Conservation (phyloP, 2,888 invertebrate species). For the Lepidonotus clava region DNA sequence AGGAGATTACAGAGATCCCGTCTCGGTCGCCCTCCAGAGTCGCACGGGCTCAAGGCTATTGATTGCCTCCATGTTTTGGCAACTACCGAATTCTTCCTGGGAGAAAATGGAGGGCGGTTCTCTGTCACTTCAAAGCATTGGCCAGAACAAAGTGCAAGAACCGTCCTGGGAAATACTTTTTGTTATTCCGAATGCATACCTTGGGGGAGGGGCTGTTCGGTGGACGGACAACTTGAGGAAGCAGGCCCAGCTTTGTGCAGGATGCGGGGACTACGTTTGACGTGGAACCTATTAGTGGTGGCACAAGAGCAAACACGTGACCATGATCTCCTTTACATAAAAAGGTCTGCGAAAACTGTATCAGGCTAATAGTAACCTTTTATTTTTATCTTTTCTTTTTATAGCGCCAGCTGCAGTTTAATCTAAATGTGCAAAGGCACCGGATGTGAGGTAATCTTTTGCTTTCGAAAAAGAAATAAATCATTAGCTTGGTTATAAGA, state of each 20-base stretch:
- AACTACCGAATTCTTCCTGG: background rate
- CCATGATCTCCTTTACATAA: background rate
- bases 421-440: no score
- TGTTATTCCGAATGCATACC: background rate
- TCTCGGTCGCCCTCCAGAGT: background rate
- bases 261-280: background rate
- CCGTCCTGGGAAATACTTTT: background rate
- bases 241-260: background rate
- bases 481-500: no score
- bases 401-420: no score
- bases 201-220: background rate
- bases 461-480: no score
- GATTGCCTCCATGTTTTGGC: slow-evolving; percentile 22
- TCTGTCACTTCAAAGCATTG: slow-evolving; percentile 33
- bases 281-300: background rate
- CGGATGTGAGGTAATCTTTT: no score
- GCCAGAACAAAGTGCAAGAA: slow-evolving; percentile 4
- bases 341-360: no score
- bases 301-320: background rate
- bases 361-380: no score
- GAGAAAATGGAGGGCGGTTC: slow-evolving; percentile 3
- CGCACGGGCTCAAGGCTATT: background rate
- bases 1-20: background rate
- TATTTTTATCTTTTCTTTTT: no score
- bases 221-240: background rate